These are phyloP conservation scores for Entomobrya multifasciata DNA, from an alignment of 2,888 invertebrate genomes.

Conservation along the genomic window DNA sequence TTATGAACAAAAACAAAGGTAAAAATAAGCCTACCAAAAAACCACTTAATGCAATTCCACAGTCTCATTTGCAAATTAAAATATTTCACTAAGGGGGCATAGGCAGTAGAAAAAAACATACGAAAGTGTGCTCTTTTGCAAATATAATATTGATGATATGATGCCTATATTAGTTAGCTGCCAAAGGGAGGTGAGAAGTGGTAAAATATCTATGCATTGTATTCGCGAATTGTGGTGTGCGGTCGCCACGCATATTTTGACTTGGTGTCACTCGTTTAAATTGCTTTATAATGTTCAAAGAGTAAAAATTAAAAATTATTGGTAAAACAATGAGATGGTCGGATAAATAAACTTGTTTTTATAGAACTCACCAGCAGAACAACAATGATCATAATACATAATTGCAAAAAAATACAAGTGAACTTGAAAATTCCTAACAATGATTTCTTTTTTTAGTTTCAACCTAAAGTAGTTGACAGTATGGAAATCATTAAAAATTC, in stretches of 20 bases:
- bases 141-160: too few relatives aligned
- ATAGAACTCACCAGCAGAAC: conserved; percentile 54
- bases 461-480: background rate
- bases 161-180: too few relatives aligned
- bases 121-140: background rate
- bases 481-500: background rate
- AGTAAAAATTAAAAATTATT: conserved; percentile 34
- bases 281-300: conserved; percentile 45
- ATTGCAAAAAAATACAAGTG: conserved; percentile 27
- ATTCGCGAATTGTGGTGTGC: too few relatives aligned
- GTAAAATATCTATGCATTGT: conserved; percentile 11
- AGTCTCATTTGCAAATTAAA: conserved; percentile 58
- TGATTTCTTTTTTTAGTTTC: too few relatives aligned
- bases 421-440: too few relatives aligned
- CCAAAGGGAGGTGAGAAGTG: too few relatives aligned
- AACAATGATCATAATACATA: conserved; percentile 64
- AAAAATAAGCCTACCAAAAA: conserved; percentile 40
- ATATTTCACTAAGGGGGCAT: conserved; percentile 10
- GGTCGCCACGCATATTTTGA: too few relatives aligned
- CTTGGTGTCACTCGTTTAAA: conserved; percentile 31
- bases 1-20: too few relatives aligned
- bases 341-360: conserved; percentile 46
- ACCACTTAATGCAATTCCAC: too few relatives aligned
- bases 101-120: background rate
- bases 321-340: conserved; percentile 30